Base-by-base conservation (phyloP, 2,113 vertebrate genomes). In the Spea multiplicata region DNA sequence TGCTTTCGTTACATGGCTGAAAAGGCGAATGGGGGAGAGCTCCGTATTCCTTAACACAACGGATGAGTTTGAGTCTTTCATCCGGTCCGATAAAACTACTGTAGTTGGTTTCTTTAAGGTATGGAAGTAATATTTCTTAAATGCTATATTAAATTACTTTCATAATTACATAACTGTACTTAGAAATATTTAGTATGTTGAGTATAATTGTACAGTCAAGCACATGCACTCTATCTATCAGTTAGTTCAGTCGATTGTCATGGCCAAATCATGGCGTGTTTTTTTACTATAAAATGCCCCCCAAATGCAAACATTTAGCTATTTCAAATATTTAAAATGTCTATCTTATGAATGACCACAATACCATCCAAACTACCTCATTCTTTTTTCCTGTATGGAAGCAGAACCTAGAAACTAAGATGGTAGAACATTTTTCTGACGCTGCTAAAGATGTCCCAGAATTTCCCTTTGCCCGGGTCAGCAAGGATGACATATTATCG, bases 91-190 rank as follows among this genome's bases (percentile, higher is more conserved):
- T 1, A 89, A 95, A 13, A 76, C 96, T 79, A 89, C 87, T 47
- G 93, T 97, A 76, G 82, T 95, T 8, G 96, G 95, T 67, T 96
- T 97, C 88, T 96, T 98, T 76, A 90, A 95, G 95, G 96, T 98
- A 88, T 81, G 46, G 12, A 62, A 48, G 13, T 2, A 59, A 59
- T 13, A 10, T 9, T 9, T 59, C 14, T 59, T 59, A 7, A 3
- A 13, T 53, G 6, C 6, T 53, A 53, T 2, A 10, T 53, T 53
- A 53, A 8, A 10, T 10, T 8, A 8, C 10, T 10, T 10, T 53
- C 50, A 6, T 53, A 2, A 53, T 10, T 53, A 10, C 10, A 10
- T 8, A 10, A 10, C 10, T 6, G 50, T 10, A 6, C 50, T 3
- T 6, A 53, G 6, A 6, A 8, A 10, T 53, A 10, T 53, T n/a